Conservation (phyloP, 2,113 vertebrate genomes). For the Pteropus alecto region DNA sequence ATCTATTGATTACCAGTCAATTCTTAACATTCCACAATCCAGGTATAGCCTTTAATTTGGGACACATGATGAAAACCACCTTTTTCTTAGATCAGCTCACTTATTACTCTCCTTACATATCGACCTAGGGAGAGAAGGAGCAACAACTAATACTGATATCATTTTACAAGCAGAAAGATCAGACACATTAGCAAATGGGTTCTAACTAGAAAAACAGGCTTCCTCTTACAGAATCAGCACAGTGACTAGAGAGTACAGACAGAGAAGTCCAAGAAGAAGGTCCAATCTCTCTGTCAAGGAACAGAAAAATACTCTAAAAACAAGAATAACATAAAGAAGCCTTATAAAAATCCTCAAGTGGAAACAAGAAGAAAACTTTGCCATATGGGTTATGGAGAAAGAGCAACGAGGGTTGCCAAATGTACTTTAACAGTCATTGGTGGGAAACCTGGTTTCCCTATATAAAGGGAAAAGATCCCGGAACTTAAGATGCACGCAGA, state of each 20-base stretch:
- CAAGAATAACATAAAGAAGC: constrained; percentile 11
- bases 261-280: constrained; percentile 27
- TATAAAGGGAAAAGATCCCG: constrained; percentile 1
- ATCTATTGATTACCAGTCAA: not conserved
- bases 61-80: not conserved
- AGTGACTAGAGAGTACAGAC: not conserved
- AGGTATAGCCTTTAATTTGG: not conserved
- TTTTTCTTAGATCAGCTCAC: not conserved
- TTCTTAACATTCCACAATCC: not conserved
- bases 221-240: not conserved
- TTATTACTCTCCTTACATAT: not conserved
- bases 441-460: constrained; percentile 38
- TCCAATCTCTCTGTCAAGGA: not conserved
- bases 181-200: not conserved
- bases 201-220: constrained; percentile 1
- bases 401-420: not conserved
- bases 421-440: constrained; percentile 30
- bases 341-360: constrained; percentile 38
- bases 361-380: constrained; percentile 4
- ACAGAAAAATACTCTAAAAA: constrained; percentile 36
- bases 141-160: not conserved
- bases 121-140: not conserved
- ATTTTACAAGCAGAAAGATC: not conserved
- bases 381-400: constrained; percentile 32
- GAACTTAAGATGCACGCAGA: constrained; percentile 12